Percentiles rank a stretch among this genome's conserved stretches.
Conservation (phyloP, 1,140 invertebrate species). For the Cylas formicarius region DNA sequence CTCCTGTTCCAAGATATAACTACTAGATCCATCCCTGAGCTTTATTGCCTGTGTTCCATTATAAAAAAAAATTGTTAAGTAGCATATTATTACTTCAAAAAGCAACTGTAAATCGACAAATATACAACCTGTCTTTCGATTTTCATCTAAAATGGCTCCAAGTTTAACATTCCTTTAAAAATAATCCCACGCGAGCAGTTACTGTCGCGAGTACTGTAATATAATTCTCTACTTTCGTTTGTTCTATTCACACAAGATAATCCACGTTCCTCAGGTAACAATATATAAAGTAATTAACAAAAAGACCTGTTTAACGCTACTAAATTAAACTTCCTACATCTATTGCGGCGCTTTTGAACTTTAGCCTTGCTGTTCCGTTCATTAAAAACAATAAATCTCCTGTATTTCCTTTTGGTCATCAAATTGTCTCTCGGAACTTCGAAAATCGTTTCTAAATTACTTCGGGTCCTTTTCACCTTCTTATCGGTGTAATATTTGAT, state of each 20-base stretch:
- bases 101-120: too few species aligned
- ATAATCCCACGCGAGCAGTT: too few species aligned
- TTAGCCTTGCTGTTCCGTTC: slow-evolving; percentile 4
- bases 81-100: too few species aligned
- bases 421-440: not conserved
- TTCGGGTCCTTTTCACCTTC: slow-evolving; percentile 2
- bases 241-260: slow-evolving; percentile 2
- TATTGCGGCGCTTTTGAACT: not conserved
- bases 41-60: too few species aligned
- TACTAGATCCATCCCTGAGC: too few species aligned
- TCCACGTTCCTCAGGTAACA: slow-evolving; percentile 4
- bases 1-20: too few species aligned
- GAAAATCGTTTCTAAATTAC: slow-evolving; percentile 9
- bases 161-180: too few species aligned
- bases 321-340: slow-evolving; percentile 2
- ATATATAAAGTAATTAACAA: too few species aligned
- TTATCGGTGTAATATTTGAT: slow-evolving; percentile 7
- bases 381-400: slow-evolving; percentile 9
- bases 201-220: too few species aligned
- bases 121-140: too few species aligned
- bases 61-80: too few species aligned
- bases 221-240: not conserved
- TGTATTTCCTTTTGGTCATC: slow-evolving; percentile 1
- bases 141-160: too few species aligned
- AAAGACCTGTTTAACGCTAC: not conserved